These are phyloP conservation scores for Euzetes globulus DNA, from an alignment of 2,888 invertebrate species.

Conservation along the genomic window DNA sequence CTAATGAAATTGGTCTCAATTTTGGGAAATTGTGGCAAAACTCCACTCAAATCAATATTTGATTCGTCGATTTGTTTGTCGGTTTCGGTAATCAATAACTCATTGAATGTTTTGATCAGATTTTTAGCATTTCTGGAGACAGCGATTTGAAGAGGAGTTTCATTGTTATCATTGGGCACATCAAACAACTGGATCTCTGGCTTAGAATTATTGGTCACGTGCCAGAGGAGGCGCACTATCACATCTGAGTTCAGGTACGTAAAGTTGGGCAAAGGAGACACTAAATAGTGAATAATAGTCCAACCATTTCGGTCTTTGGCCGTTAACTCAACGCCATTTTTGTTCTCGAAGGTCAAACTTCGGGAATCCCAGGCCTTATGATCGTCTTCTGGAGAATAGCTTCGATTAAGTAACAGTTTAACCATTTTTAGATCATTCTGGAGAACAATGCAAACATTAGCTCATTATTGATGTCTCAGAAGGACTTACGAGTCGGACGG, in stretches of 20 bases:
- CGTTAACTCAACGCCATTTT: slow-evolving; percentile 37
- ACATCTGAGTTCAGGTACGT: slow-evolving; percentile 16
- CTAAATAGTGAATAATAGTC: slow-evolving; percentile 48
- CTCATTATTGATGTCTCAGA: neutral
- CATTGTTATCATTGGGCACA: slow-evolving; percentile 44
- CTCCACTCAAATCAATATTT: neutral
- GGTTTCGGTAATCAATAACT: slow-evolving; percentile 21
- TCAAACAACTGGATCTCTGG: slow-evolving; percentile 45
- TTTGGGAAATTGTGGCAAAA: slow-evolving; percentile 4
- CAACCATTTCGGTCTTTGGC: slow-evolving; percentile 46
- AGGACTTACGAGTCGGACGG: slow-evolving; percentile 46
- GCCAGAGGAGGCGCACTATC: neutral
- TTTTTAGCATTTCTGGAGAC: slow-evolving; percentile 36
- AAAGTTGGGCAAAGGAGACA: slow-evolving; percentile 46
- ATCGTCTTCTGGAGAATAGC: slow-evolving; percentile 44
- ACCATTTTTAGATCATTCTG: slow-evolving; percentile 49
- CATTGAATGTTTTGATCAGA: slow-evolving; percentile 39
- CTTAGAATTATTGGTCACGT: slow-evolving; percentile 4
- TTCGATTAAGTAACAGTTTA: slow-evolving; percentile 47
- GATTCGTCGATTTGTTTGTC: neutral
- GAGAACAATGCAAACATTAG: slow-evolving; percentile 20
- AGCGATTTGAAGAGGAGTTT: slow-evolving; percentile 42
- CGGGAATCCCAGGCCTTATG: slow-evolving; percentile 35
- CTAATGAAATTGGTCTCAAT: slow-evolving; percentile 19
- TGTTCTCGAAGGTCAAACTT: slow-evolving; percentile 36